Base-by-base conservation (phyloP, 2,888 invertebrate genomes). In the Bombylius major region DNA sequence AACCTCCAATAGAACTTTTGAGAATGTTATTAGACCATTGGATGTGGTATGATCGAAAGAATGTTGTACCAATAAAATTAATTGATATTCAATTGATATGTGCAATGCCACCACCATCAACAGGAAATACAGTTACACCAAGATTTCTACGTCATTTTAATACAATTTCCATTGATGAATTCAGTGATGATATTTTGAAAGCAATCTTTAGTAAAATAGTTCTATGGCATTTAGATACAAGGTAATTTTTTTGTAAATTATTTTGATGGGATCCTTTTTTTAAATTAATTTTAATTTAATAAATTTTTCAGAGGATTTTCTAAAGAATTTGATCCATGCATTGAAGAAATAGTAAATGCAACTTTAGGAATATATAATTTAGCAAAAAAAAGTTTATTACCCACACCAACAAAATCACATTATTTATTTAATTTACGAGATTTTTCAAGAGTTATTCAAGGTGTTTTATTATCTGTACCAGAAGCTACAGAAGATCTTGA, bases 351-450 rank as follows among this genome's bases (percentile, higher is more conserved):
- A 54, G 93, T 96, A 4, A 69, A 76, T 53, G 93, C 90, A 0
- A 96, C 96, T 0, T 76, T 97, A 64, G 84, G 86, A 60, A 82
- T 96, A 5, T 96, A 94, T 70, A 90, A 92, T 68, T 78, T 83
- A 64, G 89, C 93, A 55, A 81, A 87, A 53, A 65, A 78, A n/a
- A 86, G 86, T 72, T 79, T 97, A 56, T 74, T 96, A 51, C 96
- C 96, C 0, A 96, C 94, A 0, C 96, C 96, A 0, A 80, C 89
- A 0, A 96, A 95, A 70, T 92, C 90, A 1, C 96, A 96, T 73
- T 96, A 97, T 70, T 81, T 94, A 8, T 97, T 97, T 73, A 96
- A 96, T 75, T 78, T 97, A 62, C 80, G 95, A 63, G 96, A 97
- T 71, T 95, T 96, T 71, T 89, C 93, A 1, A 80, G 94, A 67